Evolutionary conservation across 1,140 invertebrate genomes (phyloP).

Genomic region (Lordiphosa mommai): DNA sequence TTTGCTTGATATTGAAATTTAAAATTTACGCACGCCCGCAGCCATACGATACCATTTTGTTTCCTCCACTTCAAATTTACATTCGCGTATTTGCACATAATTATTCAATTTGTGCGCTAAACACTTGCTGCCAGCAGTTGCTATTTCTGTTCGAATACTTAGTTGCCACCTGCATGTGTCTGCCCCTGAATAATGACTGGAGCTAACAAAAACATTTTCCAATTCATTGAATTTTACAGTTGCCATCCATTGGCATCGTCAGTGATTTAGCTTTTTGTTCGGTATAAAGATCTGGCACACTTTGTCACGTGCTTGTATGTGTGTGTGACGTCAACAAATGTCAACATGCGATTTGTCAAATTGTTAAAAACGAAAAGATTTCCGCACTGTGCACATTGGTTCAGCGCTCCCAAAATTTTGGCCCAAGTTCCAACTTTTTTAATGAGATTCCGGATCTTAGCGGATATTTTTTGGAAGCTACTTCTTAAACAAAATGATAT

Average conservation of each 20-base stretch:
- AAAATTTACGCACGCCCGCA: slow-evolving; percentile 44
- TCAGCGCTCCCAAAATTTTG: slow-evolving; percentile 26
- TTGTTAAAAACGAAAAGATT: slow-evolving; percentile 53
- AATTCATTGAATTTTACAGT: slow-evolving; percentile 78
- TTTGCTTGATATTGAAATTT: slow-evolving; percentile 12
- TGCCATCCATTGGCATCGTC: slow-evolving; percentile 53
- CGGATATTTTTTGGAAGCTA: no score
- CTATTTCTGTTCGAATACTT: slow-evolving; percentile 16
- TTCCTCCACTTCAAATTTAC: slow-evolving; percentile 18
- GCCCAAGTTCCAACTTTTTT: not conserved
- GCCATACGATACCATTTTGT: not conserved
- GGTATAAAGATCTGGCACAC: slow-evolving; percentile 41
- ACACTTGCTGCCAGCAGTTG: slow-evolving; percentile 27
- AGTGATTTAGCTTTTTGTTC: slow-evolving; percentile 45
- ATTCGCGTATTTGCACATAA: slow-evolving; percentile 46
- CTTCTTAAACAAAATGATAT: no score
- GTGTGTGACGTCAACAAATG: slow-evolving; percentile 63
- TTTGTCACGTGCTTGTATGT: slow-evolving; percentile 37
- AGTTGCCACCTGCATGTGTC: slow-evolving; percentile 33
- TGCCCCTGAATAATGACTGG: slow-evolving; percentile 58
- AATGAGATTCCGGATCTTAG: no score
- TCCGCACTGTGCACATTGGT: slow-evolving; percentile 18
- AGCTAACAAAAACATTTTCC: slow-evolving; percentile 78
- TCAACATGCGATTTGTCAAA: slow-evolving; percentile 77
- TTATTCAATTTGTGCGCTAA: slow-evolving; percentile 59